Conservation (phyloP, 2,113 vertebrate genomes). For the Otocyon megalotis region DNA sequence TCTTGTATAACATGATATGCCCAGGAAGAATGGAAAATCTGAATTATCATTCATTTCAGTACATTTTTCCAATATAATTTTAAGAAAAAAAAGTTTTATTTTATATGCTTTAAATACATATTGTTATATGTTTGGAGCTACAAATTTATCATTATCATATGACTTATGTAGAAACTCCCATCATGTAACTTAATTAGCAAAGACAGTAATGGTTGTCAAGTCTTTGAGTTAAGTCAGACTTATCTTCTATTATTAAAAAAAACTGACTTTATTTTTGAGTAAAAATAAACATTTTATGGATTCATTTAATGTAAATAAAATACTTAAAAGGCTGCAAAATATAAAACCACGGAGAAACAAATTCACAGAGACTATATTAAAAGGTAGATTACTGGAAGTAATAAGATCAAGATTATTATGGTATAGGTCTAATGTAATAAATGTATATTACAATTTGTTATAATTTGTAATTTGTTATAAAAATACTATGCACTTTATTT, state of each 20-base stretch:
- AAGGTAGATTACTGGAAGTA: background rate
- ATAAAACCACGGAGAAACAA: background rate
- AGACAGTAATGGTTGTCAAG: background rate
- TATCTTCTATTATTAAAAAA: background rate
- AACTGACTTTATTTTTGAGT: background rate
- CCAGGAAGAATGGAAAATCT: background rate
- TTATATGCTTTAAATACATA: background rate
- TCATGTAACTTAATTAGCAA: background rate
- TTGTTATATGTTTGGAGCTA: background rate
- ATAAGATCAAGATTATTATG: background rate
- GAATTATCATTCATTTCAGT: conserved; percentile 35
- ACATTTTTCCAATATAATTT: background rate
- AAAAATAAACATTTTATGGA: background rate
- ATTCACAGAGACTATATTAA: background rate
- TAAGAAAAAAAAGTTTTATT: conserved; percentile 9
- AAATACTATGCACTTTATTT: background rate
- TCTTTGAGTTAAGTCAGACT: background rate
- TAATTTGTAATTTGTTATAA: background rate
- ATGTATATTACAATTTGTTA: background rate
- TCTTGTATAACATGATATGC: background rate
- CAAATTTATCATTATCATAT: background rate
- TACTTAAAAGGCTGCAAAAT: background rate
- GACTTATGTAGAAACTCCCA: background rate
- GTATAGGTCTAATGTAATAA: background rate
- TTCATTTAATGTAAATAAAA: background rate